Base-by-base conservation (phyloP, 2,113 vertebrate genomes). In the Lophochroa leadbeateri region DNA sequence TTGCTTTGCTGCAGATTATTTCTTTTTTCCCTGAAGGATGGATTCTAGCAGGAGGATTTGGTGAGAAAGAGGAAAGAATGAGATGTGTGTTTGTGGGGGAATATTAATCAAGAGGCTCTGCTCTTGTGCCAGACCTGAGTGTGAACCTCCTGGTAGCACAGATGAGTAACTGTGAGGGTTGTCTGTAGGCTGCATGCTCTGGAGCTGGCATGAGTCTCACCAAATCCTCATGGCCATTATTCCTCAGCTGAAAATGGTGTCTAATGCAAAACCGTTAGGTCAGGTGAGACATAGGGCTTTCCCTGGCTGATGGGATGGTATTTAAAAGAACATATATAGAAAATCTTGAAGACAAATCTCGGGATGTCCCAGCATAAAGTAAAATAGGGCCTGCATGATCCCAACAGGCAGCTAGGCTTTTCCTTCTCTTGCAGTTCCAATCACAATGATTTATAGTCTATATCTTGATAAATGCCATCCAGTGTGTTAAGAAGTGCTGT, bases 381-480 rank as follows among this genome's bases (percentile, higher is more conserved):
- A 55, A 76, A 82, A 31, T 8, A 63, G 74, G 7, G 17, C 33
- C 28, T 87, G 31, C 7, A 3, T 39, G 70, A 75, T 68, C 21
- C 47, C 37, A 78, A 6, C 35, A 44, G 63, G 60, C 55, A 75
- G 44, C n/a, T 58, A 24, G 21, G 80, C 33, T 75, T 89, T 90
- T 52, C 49, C 41, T 92, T 82, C 47, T 58, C 70, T 43, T 86
- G 65, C 44, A 57, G 33, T 69, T 95, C 86, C 70, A 60, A 28
- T 53, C 83, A 74, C 55, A 90, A 37, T 1, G 57, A 92, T 93
- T 86, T 87, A 55, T 64, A 76, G 89, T 71, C 17, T 10, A 6
- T 89, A 78, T 47, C 70, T 79, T 94, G 89, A 82, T 81, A 90
- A 90, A 92, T 78, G 80, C 80, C 67, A 69, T 65, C 47, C 7